Evolutionary conservation across 1,140 invertebrate species (phyloP).

Genomic region (Polypedilum pembai): DNA sequence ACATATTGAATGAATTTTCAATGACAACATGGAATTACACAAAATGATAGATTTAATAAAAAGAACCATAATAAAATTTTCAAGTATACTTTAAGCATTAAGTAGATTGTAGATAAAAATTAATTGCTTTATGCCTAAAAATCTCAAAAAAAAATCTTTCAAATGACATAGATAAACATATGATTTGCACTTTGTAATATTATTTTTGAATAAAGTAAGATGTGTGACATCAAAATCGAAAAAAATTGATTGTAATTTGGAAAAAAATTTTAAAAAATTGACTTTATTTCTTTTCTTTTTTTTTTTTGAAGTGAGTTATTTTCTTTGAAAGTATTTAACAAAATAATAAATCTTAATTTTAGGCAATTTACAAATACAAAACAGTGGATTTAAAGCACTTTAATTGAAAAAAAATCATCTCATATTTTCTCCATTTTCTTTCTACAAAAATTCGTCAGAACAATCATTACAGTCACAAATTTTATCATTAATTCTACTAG

Average conservation of each 20-base stretch:
- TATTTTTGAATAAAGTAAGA: background rate
- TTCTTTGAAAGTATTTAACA: too few relatives aligned
- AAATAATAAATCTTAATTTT: background rate
- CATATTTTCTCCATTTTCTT: background rate
- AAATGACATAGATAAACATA: background rate
- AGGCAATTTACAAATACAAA: background rate
- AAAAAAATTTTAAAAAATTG: conserved; percentile 40
- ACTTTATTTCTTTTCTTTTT: background rate
- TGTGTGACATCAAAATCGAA: conserved; percentile 9
- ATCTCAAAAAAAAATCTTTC: too few relatives aligned
- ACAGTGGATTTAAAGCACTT: background rate
- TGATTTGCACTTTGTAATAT: background rate
- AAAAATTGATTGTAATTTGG: background rate
- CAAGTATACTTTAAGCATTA: too few relatives aligned
- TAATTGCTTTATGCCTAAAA: too few relatives aligned
- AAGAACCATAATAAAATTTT: too few relatives aligned
- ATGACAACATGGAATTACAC: too few relatives aligned
- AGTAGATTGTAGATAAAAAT: too few relatives aligned
- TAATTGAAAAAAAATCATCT: background rate
- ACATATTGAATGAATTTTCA: too few relatives aligned
- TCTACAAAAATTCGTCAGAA: conserved; percentile 54
- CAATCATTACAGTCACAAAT: conserved; percentile 89
- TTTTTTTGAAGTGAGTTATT: too few relatives aligned
- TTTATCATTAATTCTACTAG: conserved; percentile 79
- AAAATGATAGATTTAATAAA: too few relatives aligned